A percentile compares a stretch with the other conserved stretches of the same genome.
phyloP scores from a whole-genome alignment of 2,888 invertebrate species.

The Branchipolynoe longqiensis region DNA sequence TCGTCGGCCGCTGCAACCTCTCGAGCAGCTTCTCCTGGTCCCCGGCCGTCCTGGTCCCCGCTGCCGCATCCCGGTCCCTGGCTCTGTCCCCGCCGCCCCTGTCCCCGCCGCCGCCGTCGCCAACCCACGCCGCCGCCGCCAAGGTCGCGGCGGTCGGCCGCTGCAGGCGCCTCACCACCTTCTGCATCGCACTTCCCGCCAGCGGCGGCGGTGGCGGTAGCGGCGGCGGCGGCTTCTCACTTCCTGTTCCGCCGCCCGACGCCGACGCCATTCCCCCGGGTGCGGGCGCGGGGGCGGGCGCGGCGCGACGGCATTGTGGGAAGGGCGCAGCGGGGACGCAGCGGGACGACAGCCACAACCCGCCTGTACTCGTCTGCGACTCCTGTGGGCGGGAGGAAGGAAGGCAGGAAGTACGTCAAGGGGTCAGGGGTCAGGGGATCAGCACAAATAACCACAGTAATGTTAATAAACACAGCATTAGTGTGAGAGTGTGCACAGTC shows the following conservation, averaged over 20 bases:
- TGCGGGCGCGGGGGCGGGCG: background rate
- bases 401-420: no score
- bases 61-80: background rate
- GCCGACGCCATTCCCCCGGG: background rate
- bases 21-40: constrained; percentile 43
- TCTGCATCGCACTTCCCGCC: background rate
- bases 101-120: background rate
- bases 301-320: background rate
- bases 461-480: no score
- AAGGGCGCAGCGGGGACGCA: constrained; percentile 5
- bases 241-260: background rate
- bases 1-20: constrained; percentile 33
- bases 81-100: background rate
- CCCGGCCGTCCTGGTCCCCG: background rate
- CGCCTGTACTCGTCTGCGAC: background rate
- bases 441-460: no score
- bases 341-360: background rate
- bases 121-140: constrained; percentile 33
- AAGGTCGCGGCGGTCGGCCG: constrained; percentile 34
- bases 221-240: background rate
- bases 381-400: no score
- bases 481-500: no score
- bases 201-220: background rate
- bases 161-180: constrained; percentile 44
- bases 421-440: no score